Conservation (phyloP, 64 coral and sea anemone species). For the Orbicella faveolata region DNA sequence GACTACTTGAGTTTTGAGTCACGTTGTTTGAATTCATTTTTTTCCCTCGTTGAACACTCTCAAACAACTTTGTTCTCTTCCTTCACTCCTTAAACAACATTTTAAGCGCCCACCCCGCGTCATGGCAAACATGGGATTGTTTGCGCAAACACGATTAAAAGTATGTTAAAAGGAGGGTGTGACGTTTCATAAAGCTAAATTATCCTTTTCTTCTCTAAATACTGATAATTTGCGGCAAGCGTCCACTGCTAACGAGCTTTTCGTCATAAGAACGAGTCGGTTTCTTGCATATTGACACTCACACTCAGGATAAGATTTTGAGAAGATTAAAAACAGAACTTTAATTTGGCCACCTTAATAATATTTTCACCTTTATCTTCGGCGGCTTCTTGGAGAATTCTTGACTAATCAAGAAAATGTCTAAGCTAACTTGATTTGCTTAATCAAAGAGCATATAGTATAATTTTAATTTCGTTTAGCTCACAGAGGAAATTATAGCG, state of each 20-base stretch:
- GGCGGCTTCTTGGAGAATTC: not conserved
- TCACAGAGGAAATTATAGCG: not conserved
- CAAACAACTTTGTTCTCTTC: not conserved
- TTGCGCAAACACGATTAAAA: conserved; percentile 28
- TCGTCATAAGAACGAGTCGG: not conserved
- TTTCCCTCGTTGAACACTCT: not conserved
- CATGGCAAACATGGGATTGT: not conserved
- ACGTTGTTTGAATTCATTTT: not conserved
- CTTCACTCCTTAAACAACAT: not conserved
- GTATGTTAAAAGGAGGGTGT: not conserved
- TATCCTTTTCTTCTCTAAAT: not conserved
- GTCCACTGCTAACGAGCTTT: not conserved
- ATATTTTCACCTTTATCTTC: not conserved
- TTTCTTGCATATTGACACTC: not conserved
- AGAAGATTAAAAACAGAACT: not conserved
- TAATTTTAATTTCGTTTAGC: not conserved
- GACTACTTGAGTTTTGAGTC: not conserved
- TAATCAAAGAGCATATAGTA: not conserved
- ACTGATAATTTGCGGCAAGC: conserved; percentile 8
- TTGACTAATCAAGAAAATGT: not conserved
- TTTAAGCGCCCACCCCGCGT: not conserved
- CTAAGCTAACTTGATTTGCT: not conserved
- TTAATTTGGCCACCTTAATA: conserved; percentile 1
- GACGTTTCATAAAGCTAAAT: conserved; percentile 12
- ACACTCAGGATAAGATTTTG: not conserved